Evolutionary conservation across 2,113 vertebrate species (phyloP).

Genomic region (Pheucticus melanocephalus): DNA sequence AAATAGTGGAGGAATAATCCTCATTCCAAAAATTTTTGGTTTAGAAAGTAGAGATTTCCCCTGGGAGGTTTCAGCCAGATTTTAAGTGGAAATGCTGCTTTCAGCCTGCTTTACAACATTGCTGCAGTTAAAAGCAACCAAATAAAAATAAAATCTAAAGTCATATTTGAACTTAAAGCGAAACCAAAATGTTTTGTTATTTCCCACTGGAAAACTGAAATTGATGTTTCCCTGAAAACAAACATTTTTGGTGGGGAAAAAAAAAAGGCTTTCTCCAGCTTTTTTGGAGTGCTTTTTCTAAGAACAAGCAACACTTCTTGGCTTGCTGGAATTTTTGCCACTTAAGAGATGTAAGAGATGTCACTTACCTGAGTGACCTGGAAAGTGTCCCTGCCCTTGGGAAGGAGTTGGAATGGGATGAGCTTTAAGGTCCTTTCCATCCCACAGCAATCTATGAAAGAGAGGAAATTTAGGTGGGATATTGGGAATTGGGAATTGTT

Average conservation of each 20-base stretch:
- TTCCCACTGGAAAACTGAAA: conserved; percentile 45
- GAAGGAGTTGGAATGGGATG: neutral
- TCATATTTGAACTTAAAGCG: neutral
- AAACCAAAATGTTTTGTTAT: conserved; percentile 32
- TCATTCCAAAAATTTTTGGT: neutral
- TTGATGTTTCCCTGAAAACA: conserved; percentile 33
- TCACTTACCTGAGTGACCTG: neutral
- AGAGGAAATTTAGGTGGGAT: neutral
- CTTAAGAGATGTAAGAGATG: too few relatives aligned
- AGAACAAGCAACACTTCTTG: neutral
- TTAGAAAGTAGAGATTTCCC: neutral
- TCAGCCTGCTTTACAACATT: neutral
- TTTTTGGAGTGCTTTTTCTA: neutral
- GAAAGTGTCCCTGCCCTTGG: neutral
- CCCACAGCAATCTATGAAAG: neutral
- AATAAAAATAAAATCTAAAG: conserved; percentile 13
- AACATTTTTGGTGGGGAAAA: neutral
- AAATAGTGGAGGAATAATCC: neutral
- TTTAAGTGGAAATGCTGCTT: conserved; percentile 1
- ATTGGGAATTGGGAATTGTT: neutral
- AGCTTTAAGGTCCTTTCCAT: neutral
- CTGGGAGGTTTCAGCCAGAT: neutral
- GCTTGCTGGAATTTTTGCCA: neutral
- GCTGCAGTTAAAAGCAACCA: neutral
- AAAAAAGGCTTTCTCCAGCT: neutral